These are phyloP conservation scores for Meandrina meandrites DNA, from an alignment of 92 coral and sea anemone genomes.

Conservation along the genomic window DNA sequence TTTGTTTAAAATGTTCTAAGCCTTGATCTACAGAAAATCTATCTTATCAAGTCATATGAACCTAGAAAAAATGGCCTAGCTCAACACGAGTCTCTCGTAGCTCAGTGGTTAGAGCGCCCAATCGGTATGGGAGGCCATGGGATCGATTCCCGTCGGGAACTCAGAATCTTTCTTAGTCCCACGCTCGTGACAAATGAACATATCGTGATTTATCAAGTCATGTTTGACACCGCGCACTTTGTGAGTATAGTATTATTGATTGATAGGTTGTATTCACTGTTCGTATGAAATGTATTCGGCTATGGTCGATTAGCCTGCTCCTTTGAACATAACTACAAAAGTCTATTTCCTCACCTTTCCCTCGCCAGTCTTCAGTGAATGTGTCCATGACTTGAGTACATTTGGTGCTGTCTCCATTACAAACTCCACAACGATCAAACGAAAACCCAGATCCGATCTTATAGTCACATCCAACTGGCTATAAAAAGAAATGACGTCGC, in stretches of 20 bases:
- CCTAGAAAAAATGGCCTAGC: no score
- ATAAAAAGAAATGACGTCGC: background rate
- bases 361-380: background rate
- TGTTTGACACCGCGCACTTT: no score
- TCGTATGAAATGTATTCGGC: no score
- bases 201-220: no score
- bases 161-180: no score
- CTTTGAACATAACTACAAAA: background rate
- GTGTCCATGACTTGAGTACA: constrained; percentile 7
- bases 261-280: no score
- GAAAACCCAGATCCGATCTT: constrained; percentile 36
- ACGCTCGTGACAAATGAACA: no score
- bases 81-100: no score
- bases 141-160: no score
- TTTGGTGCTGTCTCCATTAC: constrained; percentile 61
- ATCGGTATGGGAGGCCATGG: no score
- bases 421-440: constrained; percentile 60
- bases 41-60: background rate
- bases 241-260: background rate
- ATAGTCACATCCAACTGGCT: constrained; percentile 63
- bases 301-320: background rate
- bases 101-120: no score
- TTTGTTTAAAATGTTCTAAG: background rate
- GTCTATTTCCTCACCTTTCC: background rate
- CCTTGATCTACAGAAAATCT: background rate